Evolutionary conservation across 2,797 vertebrate species (phyloP).

Genomic region (Cossypha polioptera): DNA sequence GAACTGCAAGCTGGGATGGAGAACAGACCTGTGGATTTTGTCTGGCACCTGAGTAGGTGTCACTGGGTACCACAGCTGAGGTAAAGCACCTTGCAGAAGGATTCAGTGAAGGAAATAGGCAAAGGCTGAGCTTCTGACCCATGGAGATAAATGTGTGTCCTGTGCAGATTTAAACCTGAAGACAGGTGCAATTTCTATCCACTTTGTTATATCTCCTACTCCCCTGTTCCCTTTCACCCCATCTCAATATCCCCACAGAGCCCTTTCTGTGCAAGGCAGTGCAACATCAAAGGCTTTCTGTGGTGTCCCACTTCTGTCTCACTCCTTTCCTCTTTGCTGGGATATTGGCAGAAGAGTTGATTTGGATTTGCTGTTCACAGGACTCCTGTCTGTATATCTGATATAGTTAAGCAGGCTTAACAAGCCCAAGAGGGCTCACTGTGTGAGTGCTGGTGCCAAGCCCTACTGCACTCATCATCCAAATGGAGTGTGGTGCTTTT

Average conservation of each 20-base stretch:
- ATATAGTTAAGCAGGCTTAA: background rate
- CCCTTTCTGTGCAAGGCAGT: background rate
- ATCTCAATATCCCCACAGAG: background rate
- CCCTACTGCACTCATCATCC: background rate
- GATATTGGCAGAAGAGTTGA: background rate
- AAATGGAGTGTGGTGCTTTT: fast-evolving
- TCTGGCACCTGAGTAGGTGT: background rate
- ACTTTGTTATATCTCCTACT: background rate
- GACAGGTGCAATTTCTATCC: background rate
- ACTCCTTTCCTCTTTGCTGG: background rate
- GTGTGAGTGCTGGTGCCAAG: background rate
- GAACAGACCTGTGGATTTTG: background rate
- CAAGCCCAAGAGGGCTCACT: background rate
- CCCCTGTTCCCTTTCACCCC: background rate
- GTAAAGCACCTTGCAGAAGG: background rate
- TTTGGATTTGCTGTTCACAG: background rate
- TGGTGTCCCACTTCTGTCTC: background rate
- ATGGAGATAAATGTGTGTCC: background rate
- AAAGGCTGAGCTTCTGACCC: slow-evolving; percentile 22
- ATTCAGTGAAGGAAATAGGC: background rate
- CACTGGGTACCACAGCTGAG: background rate
- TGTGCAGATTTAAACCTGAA: background rate
- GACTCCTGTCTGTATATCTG: background rate
- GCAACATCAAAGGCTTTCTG: background rate
- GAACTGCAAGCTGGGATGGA: background rate